Base-by-base conservation (phyloP, 1,140 invertebrate species). In the Kradibia gibbosae region DNA sequence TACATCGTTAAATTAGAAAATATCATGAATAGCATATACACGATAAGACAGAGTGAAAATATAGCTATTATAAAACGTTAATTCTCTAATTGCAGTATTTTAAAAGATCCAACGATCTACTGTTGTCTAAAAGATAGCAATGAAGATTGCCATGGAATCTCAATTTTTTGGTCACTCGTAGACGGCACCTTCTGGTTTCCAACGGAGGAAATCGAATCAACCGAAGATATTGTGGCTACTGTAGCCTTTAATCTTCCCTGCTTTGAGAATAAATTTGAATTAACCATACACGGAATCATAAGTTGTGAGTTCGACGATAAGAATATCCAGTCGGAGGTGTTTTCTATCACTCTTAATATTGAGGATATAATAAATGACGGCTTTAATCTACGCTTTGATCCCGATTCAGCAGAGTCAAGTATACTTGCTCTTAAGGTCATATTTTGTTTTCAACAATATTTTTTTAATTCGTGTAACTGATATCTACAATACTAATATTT, bases 171-270 rank as follows among this genome's bases (percentile, higher is more conserved):
- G 88, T 80, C 84, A 36, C 81, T 80, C n/a, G 50, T 65, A 2
- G 80, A 88, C 8, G 78, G 85, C 1, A 84, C 78, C 3, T 82
- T 84, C 4, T 88, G 84, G 85, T 83, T 79, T 17, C 85, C 39
- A 13, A 86, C 84, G 10, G 60, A 84, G 0, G 62, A 82, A 20
- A 85, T 90, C 45, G n/a, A 80, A 0, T 31, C 85, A 0, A 55
- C 82, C 0, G 48, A 85, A 39, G 57, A 86, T 11, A 60, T 88
- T 0, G 78, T 86, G 2, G 90, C 87, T 0, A 88, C 85, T 0
- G 76, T 86, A 0, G 86, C 86, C 8, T 74, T 91, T 0, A 86
- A 90, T 81, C 42, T 91, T 20, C 90, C 90, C 0, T 78, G 48
- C 22, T 91, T 91, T 31, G 76, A 86, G 11, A 53, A 83, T 0